phyloP scores from a whole-genome alignment of 2,888 invertebrate genomes.

The Saturnia japonica region DNA sequence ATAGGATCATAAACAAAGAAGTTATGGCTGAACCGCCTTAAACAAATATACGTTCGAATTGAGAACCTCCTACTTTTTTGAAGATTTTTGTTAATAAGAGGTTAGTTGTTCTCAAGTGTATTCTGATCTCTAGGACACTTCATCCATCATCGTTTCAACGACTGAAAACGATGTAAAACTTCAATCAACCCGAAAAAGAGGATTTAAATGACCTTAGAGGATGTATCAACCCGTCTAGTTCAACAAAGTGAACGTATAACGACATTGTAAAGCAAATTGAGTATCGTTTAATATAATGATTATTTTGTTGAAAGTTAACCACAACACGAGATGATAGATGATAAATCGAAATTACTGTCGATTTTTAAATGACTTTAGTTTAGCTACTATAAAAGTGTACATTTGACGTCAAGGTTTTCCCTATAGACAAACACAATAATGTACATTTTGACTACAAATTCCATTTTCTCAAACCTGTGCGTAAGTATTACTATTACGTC shows the following conservation, averaged over 20 bases:
- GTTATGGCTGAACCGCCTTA: too few relatives aligned
- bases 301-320: slow-evolving; percentile 42
- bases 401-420: slow-evolving; percentile 6
- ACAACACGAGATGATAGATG: slow-evolving; percentile 29
- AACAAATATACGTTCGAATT: too few relatives aligned
- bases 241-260: slow-evolving; percentile 1
- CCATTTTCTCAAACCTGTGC: too few relatives aligned
- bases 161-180: not conserved
- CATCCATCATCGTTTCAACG: not conserved
- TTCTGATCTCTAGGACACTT: too few relatives aligned
- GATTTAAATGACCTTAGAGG: not conserved
- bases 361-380: too few relatives aligned
- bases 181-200: not conserved
- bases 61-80: too few relatives aligned
- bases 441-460: too few relatives aligned
- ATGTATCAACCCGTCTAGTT: not conserved
- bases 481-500: too few relatives aligned
- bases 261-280: not conserved
- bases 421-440: not conserved
- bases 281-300: not conserved
- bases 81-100: too few relatives aligned
- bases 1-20: too few relatives aligned
- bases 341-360: slow-evolving; percentile 28
- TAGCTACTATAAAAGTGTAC: slow-evolving; percentile 36
- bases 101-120: too few relatives aligned